Conservation (phyloP, 2,888 invertebrate species). For the Dioctria rufipes region DNA sequence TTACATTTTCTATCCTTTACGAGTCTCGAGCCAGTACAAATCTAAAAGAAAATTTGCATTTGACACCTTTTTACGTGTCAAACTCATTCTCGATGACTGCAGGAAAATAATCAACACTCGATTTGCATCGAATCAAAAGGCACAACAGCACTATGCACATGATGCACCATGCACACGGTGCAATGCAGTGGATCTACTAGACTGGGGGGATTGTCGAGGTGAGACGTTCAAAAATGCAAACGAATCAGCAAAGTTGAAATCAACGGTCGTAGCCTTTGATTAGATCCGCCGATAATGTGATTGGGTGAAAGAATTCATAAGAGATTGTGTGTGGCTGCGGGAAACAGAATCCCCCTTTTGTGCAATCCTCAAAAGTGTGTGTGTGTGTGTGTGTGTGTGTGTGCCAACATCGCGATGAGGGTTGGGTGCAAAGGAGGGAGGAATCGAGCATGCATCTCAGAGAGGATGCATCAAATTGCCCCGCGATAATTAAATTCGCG, state of each 20-base stretch:
- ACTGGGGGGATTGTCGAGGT: not conserved
- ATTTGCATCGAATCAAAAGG: not conserved
- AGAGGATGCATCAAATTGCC: constrained; percentile 24
- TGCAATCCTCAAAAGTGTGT: no score
- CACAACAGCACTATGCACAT: not conserved
- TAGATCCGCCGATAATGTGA: constrained; percentile 41
- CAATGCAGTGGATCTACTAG: not conserved
- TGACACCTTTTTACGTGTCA: constrained; percentile 9
- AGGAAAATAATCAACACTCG: not conserved
- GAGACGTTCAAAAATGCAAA: not conserved
- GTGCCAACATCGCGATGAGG: no score
- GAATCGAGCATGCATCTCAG: not conserved
- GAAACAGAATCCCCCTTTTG: not conserved
- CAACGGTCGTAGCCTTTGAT: constrained; percentile 32
- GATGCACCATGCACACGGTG: no score
- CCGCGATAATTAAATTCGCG: constrained; percentile 43
- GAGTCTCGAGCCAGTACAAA: not conserved
- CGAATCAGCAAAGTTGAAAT: constrained; percentile 28
- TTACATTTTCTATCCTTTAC: not conserved
- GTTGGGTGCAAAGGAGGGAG: not conserved
- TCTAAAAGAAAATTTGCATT: not conserved
- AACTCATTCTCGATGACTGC: not conserved
- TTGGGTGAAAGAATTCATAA: constrained; percentile 7
- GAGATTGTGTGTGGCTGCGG: not conserved
- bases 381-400: no score